phyloP scores from a whole-genome alignment of 2,797 vertebrate species.

The Rhinophrynus dorsalis region DNA sequence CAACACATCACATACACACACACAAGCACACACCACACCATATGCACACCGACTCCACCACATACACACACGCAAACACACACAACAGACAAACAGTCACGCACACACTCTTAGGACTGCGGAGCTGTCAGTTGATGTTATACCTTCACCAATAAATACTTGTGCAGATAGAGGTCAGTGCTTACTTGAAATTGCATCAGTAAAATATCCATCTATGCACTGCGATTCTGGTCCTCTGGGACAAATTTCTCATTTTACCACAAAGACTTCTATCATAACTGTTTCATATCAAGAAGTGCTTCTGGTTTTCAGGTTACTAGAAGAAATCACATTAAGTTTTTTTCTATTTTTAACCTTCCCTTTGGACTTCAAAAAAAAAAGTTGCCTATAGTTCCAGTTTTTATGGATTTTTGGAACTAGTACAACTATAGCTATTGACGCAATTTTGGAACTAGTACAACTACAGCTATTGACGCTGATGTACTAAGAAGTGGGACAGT shows the following conservation, averaged over 20 bases:
- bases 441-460: neutral
- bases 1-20: too few species aligned
- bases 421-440: neutral
- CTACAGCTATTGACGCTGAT: too few species aligned
- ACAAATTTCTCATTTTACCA: slow-evolving; percentile 69
- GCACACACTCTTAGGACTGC: slow-evolving; percentile 57
- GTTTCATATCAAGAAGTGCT: slow-evolving; percentile 45
- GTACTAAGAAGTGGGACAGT: too few species aligned
- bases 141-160: slow-evolving; percentile 72
- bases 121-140: slow-evolving; percentile 56
- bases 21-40: too few species aligned
- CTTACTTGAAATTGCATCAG: slow-evolving; percentile 77
- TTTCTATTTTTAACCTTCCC: slow-evolving; percentile 37
- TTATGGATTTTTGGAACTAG: neutral
- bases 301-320: slow-evolving; percentile 41
- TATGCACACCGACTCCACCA: too few species aligned
- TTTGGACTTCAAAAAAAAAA: slow-evolving; percentile 31
- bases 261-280: slow-evolving; percentile 61
- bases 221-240: slow-evolving; percentile 60
- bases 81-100: too few species aligned
- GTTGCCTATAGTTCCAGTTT: slow-evolving; percentile 1
- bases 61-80: too few species aligned
- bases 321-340: slow-evolving; percentile 31
- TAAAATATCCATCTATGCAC: slow-evolving; percentile 56
- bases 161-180: slow-evolving; percentile 73